phyloP scores from a whole-genome alignment of 2,797 vertebrate genomes.

The Scomberomorus guttatus region DNA sequence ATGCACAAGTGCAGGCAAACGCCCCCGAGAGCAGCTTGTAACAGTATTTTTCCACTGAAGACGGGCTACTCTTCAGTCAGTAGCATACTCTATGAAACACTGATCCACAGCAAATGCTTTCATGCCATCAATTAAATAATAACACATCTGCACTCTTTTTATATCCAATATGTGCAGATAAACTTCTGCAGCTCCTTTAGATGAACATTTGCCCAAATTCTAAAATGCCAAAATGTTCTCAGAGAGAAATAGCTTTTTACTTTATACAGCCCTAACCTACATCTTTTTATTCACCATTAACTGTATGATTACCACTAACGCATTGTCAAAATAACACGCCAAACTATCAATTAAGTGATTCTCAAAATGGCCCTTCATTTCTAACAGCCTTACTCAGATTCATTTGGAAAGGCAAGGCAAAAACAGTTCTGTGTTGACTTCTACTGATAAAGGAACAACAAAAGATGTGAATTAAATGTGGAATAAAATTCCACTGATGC shows the following conservation, averaged over 20 bases:
- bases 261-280: not conserved
- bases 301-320: not conserved
- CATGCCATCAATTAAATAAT: constrained; percentile 3
- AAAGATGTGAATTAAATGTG: not conserved
- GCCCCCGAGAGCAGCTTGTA: not conserved
- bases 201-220: not conserved
- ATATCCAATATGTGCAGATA: constrained; percentile 8
- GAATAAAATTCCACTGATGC: not conserved
- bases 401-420: not conserved
- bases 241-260: not conserved
- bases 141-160: not conserved
- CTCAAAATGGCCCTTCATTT: not conserved
- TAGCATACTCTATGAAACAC: not conserved
- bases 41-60: not conserved
- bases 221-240: constrained; percentile 3
- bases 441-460: not conserved
- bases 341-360: not conserved
- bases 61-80: not conserved
- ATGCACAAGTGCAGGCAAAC: not conserved
- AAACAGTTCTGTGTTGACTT: not conserved
- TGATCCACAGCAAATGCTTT: not conserved
- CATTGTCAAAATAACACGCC: not conserved
- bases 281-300: constrained; percentile 15
- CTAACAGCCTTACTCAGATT: constrained; percentile 3
- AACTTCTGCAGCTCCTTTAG: not conserved